These are phyloP conservation scores for Salminus brasiliensis DNA, from an alignment of 2,113 vertebrate genomes.

Conservation along the genomic window DNA sequence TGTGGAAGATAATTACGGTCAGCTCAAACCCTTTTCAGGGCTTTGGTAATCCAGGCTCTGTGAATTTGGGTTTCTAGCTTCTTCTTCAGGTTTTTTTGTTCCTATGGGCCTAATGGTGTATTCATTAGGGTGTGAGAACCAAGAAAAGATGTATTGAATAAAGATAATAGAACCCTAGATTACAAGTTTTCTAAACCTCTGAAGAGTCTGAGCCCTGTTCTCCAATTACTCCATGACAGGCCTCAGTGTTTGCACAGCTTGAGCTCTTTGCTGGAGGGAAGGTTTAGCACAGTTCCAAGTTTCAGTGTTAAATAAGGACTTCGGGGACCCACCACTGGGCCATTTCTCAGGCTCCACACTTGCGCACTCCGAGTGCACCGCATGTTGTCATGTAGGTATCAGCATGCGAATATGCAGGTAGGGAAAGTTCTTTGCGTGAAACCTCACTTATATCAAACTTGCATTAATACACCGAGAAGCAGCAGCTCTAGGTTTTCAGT, in stretches of 20 bases:
- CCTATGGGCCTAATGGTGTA: neutral
- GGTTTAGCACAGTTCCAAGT: neutral
- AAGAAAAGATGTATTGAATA: too few species aligned
- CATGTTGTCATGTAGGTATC: neutral
- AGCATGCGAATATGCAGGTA: too few species aligned
- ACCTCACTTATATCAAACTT: too few species aligned
- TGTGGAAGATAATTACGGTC: too few species aligned
- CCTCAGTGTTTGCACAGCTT: neutral
- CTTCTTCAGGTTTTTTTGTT: neutral
- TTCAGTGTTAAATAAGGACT: conserved; percentile 15
- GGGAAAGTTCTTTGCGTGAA: too few species aligned
- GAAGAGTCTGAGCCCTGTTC: neutral
- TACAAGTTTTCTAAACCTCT: neutral
- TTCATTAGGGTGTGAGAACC: neutral
- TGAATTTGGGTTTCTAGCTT: too few species aligned
- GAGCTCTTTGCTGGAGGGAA: conserved; percentile 4
- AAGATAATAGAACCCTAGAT: neutral
- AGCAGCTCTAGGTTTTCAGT: too few species aligned
- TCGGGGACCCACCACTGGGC: neutral
- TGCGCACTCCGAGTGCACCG: neutral
- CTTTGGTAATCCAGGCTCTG: too few species aligned
- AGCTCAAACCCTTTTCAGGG: too few species aligned
- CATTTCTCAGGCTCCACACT: neutral
- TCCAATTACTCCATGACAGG: neutral
- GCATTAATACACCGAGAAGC: too few species aligned